Conservation (phyloP, 1,140 invertebrate genomes). For the Globodera ellingtonae region DNA sequence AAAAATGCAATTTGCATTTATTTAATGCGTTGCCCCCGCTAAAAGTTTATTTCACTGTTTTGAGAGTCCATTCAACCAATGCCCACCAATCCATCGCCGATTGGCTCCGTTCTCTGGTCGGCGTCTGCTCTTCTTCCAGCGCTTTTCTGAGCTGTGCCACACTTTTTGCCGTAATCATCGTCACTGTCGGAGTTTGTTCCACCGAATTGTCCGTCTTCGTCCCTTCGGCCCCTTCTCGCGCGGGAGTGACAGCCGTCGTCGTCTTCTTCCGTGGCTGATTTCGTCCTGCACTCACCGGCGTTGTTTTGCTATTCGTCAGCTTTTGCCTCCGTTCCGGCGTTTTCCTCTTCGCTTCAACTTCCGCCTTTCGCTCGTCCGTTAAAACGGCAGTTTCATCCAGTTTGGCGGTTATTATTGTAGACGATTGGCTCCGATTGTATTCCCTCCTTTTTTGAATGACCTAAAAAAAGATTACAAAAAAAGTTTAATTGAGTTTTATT, state of each 20-base stretch:
- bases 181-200: neutral
- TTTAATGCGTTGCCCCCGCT: neutral
- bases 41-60: neutral
- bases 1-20: too few species aligned
- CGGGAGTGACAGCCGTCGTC: neutral
- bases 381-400: neutral
- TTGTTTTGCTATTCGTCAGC: neutral
- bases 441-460: constrained; percentile 25
- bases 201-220: neutral
- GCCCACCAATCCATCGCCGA: neutral
- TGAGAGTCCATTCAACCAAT: too few species aligned
- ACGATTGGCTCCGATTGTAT: constrained; percentile 17
- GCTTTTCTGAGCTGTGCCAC: neutral
- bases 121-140: neutral
- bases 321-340: neutral
- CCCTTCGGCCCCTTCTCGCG: neutral
- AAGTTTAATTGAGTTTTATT: neutral
- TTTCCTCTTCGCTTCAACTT: neutral
- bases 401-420: neutral
- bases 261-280: neutral
- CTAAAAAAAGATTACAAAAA: neutral
- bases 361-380: neutral
- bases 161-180: neutral
- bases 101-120: neutral
- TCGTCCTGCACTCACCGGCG: neutral